phyloP scores from a whole-genome alignment of 2,888 invertebrate genomes.

The Eudemis profundana region DNA sequence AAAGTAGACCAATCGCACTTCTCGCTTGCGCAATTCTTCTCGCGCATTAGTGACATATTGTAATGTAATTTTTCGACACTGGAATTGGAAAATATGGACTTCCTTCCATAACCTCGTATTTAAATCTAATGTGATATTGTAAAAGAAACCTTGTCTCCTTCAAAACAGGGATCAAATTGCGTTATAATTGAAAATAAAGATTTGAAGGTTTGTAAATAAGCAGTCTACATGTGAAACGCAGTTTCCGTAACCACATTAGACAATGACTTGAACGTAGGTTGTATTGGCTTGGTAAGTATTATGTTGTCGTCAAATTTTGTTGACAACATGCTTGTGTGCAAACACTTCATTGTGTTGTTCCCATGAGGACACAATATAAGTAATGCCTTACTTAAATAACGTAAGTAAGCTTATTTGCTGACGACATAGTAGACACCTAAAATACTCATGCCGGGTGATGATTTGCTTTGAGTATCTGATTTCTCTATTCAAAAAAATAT shows the following conservation, averaged over 20 bases:
- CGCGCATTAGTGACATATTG: slow-evolving; percentile 62
- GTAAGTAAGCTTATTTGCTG: no score
- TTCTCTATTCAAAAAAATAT: no score
- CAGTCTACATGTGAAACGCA: slow-evolving; percentile 9
- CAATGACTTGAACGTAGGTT: slow-evolving; percentile 22
- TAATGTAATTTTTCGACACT: slow-evolving; percentile 46
- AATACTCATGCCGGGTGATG: no score
- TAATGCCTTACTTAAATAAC: not conserved
- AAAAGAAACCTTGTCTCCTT: not conserved
- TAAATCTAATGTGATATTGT: not conserved
- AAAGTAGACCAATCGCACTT: slow-evolving; percentile 48
- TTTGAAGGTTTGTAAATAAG: not conserved
- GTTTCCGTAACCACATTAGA: slow-evolving; percentile 46
- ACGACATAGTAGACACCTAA: no score
- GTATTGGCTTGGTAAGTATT: slow-evolving; percentile 4
- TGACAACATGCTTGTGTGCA: not conserved
- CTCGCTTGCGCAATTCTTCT: slow-evolving; percentile 58
- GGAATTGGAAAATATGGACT: slow-evolving; percentile 46
- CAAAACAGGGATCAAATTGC: not conserved
- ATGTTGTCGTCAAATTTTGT: slow-evolving; percentile 7
- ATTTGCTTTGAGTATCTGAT: no score
- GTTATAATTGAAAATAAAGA: not conserved
- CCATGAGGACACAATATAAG: not conserved
- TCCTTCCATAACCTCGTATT: slow-evolving; percentile 46
- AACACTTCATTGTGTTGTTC: slow-evolving; percentile 11